phyloP scores from a whole-genome alignment of 2,113 vertebrate species.

The Bubo blakistoni region DNA sequence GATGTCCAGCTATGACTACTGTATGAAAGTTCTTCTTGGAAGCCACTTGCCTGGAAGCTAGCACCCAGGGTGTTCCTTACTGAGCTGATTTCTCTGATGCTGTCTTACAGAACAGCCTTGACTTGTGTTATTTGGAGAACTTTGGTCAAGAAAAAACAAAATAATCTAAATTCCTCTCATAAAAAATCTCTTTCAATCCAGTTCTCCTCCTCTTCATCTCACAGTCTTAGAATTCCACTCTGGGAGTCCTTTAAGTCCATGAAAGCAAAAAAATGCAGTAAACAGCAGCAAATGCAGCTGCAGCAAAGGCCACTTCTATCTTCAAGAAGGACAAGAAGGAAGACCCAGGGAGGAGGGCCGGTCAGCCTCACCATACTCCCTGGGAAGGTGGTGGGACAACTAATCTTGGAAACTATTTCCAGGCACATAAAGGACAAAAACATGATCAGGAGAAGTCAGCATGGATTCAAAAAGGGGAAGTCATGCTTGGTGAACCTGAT shows the following conservation, averaged over 20 bases:
- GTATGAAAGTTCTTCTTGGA: neutral
- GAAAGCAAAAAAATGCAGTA: neutral
- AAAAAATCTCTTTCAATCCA: neutral
- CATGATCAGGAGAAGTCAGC: too few species aligned
- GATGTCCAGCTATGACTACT: neutral
- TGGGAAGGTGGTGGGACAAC: neutral
- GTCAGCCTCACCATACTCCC: neutral
- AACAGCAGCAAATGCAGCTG: neutral
- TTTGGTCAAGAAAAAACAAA: neutral
- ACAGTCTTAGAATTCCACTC: neutral
- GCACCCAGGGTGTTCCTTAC: neutral
- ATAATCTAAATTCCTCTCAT: neutral
- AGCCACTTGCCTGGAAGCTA: neutral
- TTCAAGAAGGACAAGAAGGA: neutral
- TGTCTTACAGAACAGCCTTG: neutral
- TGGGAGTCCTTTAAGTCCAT: neutral
- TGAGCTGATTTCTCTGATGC: neutral
- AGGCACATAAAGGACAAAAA: too few species aligned
- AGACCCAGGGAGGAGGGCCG: neutral
- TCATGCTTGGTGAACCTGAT: too few species aligned
- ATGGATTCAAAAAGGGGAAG: too few species aligned
- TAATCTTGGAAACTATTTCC: neutral
- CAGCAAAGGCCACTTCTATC: neutral
- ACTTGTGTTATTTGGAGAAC: neutral
- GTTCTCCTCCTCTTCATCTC: neutral